A percentile compares a stretch with the other conserved stretches of the same genome.
Conservation (phyloP, 2,113 vertebrate species). For the Alethe diademata region DNA sequence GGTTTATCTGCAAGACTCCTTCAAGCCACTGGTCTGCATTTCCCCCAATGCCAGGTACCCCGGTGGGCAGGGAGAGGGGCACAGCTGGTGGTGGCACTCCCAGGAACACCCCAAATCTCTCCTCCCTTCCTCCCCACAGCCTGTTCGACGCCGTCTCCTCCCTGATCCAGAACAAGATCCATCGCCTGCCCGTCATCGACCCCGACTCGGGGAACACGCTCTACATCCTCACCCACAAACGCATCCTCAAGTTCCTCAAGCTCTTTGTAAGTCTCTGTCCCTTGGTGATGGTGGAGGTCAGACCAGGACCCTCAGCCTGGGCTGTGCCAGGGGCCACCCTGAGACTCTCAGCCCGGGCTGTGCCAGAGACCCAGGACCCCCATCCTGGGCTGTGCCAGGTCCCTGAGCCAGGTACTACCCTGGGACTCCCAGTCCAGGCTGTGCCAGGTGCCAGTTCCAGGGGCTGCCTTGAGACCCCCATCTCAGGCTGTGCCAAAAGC, state of each 20-base stretch:
- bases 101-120: fast-evolving
- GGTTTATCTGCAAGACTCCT: constrained; percentile 94
- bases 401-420: not conserved
- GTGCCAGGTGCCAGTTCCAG: not conserved
- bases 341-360: not conserved
- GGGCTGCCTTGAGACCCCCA: not conserved
- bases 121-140: constrained; percentile 59
- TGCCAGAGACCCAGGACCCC: too few species aligned
- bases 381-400: not conserved
- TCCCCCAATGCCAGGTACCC: constrained; percentile 92
- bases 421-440: not conserved
- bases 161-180: constrained; percentile 94
- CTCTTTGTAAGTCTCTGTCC: constrained; percentile 87
- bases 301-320: fast-evolving
- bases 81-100: too few species aligned
- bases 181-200: constrained; percentile 95
- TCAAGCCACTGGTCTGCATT: constrained; percentile 96
- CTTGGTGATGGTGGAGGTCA: not conserved
- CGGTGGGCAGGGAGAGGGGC: not conserved
- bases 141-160: constrained; percentile 96
- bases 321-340: not conserved
- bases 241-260: constrained; percentile 98
- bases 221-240: constrained; percentile 98
- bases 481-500: not conserved
- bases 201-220: constrained; percentile 92